Conservation (phyloP, 2,113 vertebrate genomes). For the Phoenicopterus ruber region DNA sequence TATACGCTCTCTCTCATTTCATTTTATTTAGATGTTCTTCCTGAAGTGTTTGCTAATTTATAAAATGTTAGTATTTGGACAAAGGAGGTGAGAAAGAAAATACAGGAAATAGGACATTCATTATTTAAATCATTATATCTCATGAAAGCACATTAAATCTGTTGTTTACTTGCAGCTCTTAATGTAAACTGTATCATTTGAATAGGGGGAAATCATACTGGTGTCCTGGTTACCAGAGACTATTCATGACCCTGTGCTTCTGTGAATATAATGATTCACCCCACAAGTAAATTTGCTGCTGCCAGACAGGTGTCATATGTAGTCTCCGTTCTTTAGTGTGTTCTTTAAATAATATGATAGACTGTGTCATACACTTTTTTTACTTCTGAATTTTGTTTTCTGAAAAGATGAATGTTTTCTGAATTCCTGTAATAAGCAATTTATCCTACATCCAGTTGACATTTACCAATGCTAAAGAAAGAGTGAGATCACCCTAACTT, state of each 20-base stretch:
- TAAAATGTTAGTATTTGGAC: not conserved
- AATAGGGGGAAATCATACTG: not conserved
- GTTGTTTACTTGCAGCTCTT: not conserved
- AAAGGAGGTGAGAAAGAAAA: not conserved
- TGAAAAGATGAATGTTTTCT: not conserved
- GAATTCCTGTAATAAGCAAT: slow-evolving; percentile 23
- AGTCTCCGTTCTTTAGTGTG: not conserved
- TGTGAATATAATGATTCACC: not conserved
- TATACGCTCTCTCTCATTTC: not conserved
- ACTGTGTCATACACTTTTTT: not conserved
- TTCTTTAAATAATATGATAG: not conserved
- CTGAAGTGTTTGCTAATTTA: not conserved
- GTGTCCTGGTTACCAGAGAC: not conserved
- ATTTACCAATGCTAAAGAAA: not conserved
- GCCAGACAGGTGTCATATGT: not conserved
- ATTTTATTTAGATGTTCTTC: not conserved
- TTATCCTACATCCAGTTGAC: slow-evolving; percentile 21
- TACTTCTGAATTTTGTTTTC: slow-evolving; percentile 3
- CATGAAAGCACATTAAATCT: not conserved
- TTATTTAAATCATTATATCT: not conserved
- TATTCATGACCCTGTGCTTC: not conserved
- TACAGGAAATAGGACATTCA: not conserved
- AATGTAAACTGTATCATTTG: not conserved
- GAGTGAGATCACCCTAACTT: not conserved
- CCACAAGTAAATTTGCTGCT: not conserved